A percentile compares a stretch with the other conserved stretches of the same genome.
phyloP scores from a whole-genome alignment of 1,140 invertebrate genomes.

The Popillia japonica region DNA sequence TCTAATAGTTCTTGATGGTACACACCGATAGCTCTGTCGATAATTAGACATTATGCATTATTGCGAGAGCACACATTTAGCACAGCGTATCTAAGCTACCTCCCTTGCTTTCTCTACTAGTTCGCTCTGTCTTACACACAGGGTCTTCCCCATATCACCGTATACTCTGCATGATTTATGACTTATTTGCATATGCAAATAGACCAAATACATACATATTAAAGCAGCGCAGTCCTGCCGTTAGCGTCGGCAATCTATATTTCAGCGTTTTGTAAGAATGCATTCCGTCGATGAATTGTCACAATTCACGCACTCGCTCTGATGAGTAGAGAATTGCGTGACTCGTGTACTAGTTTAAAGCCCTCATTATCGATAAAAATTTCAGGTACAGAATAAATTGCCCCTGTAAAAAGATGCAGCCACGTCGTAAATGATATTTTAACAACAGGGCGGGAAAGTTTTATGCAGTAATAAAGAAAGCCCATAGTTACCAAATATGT shows the following conservation, averaged over 20 bases:
- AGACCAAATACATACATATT: background rate
- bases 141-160: background rate
- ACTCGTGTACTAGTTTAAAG: background rate
- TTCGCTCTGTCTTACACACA: background rate
- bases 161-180: background rate
- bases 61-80: background rate
- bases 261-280: background rate
- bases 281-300: background rate
- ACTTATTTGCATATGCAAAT: background rate
- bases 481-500: too few species aligned
- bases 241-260: background rate
- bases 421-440: background rate
- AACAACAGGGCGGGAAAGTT: too few species aligned
- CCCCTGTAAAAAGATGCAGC: background rate
- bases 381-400: background rate
- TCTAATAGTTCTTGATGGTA: background rate
- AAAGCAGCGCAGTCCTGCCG: background rate
- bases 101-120: background rate
- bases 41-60: slow-evolving; percentile 13
- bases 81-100: background rate
- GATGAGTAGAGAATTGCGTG: background rate
- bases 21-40: background rate
- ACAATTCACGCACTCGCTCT: background rate
- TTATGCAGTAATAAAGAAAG: too few species aligned
- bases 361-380: background rate